A percentile compares a stretch with the other conserved stretches of the same genome.
phyloP scores from a whole-genome alignment of 2,113 vertebrate species.

The Etheostoma cragini region DNA sequence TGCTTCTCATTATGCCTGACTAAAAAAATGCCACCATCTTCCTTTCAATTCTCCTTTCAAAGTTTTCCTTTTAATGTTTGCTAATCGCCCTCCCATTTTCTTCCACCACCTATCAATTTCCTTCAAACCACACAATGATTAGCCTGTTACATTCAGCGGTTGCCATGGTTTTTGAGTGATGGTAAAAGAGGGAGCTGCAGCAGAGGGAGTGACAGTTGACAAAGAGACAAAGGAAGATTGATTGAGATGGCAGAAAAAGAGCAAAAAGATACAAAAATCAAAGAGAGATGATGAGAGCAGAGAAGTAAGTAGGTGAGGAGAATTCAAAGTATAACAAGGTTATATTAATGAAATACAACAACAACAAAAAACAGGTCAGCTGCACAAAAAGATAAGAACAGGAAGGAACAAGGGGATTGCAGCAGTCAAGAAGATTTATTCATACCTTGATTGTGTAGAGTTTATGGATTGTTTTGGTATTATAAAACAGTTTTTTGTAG shows the following conservation, averaged over 20 bases:
- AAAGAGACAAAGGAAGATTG: slow-evolving; percentile 25
- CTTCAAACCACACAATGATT: slow-evolving; percentile 74
- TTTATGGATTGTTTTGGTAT: background rate
- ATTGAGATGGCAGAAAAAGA: slow-evolving; percentile 37
- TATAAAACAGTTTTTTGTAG: background rate
- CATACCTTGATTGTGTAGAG: background rate
- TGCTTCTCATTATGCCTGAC: slow-evolving; percentile 15
- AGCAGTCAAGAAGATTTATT: background rate
- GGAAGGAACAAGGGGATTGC: background rate
- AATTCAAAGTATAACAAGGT: background rate
- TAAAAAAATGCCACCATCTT: slow-evolving; percentile 26
- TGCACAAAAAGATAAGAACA: slow-evolving; percentile 1
- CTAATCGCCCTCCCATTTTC: slow-evolving; percentile 59
- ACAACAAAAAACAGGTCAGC: background rate
- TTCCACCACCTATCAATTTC: slow-evolving; percentile 68
- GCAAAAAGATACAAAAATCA: slow-evolving; percentile 39
- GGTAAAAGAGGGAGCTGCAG: slow-evolving; percentile 56
- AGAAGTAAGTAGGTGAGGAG: background rate
- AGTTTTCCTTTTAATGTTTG: slow-evolving; percentile 59
- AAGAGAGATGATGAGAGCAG: slow-evolving; percentile 21
- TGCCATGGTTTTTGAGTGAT: slow-evolving; percentile 81
- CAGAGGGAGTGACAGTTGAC: slow-evolving; percentile 41
- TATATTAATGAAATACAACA: slow-evolving; percentile 22
- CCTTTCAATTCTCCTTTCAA: slow-evolving; percentile 29
- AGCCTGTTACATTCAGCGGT: slow-evolving; percentile 71